Percentiles rank a stretch among this genome's conserved stretches.
phyloP scores from a whole-genome alignment of 2,113 vertebrate genomes.

The Pituophis catenifer region DNA sequence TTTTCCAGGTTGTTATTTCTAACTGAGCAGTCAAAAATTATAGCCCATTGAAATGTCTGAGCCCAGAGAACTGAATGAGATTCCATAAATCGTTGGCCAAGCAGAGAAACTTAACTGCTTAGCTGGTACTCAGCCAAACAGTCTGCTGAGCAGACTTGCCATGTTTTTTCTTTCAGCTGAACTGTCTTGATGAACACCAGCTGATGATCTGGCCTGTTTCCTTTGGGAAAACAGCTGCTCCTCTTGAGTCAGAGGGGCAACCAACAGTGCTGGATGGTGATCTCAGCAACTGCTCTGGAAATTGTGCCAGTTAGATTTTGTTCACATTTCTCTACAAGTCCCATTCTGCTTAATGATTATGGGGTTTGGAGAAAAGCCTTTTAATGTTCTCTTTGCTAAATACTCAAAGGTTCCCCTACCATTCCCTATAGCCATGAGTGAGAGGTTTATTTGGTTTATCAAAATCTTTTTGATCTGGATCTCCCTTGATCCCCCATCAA shows the following conservation, averaged over 20 bases:
- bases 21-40: constrained; percentile 31
- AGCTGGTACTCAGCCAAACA: constrained; percentile 7
- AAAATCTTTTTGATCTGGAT: neutral
- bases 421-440: constrained; percentile 14
- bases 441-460: constrained; percentile 8
- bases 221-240: neutral
- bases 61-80: constrained; percentile 25
- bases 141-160: neutral
- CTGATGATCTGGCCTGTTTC: neutral
- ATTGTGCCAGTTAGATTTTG: constrained; percentile 64
- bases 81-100: constrained; percentile 32
- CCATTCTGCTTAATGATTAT: constrained; percentile 63
- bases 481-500: neutral
- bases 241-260: neutral
- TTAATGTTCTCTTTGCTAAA: constrained; percentile 44
- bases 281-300: constrained; percentile 45
- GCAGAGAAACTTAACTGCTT: neutral
- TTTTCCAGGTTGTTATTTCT: constrained; percentile 26
- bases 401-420: constrained; percentile 8
- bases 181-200: neutral
- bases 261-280: constrained; percentile 29
- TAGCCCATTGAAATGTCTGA: neutral
- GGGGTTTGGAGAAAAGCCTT: constrained; percentile 54
- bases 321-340: constrained; percentile 65
- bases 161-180: neutral